Evolutionary conservation across 2,888 invertebrate species (phyloP).

Genomic region (Meliscaeva auricollis): DNA sequence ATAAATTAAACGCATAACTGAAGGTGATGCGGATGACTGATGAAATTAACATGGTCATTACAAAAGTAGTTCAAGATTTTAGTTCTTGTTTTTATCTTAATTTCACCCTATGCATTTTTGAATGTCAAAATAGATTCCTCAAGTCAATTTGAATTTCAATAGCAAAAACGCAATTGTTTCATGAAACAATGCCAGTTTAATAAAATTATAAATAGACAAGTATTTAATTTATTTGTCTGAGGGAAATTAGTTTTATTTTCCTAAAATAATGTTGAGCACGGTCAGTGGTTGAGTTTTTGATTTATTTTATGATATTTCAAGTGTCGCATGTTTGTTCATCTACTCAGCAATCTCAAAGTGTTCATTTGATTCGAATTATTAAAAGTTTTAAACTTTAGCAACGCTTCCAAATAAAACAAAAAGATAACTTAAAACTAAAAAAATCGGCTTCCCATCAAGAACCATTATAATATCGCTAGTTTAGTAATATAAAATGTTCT

Average conservation of each 20-base stretch:
- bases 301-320: constrained; percentile 29
- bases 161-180: constrained; percentile 64
- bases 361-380: not conserved
- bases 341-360: not conserved
- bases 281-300: constrained; percentile 10
- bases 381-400: too few species aligned
- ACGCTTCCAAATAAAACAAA: too few species aligned
- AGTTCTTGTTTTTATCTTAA: not conserved
- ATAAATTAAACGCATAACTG: not conserved
- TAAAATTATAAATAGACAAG: constrained; percentile 49
- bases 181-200: constrained; percentile 64
- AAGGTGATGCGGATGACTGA: not conserved
- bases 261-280: constrained; percentile 20
- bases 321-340: constrained; percentile 39
- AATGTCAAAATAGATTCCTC: not conserved
- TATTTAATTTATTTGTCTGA: constrained; percentile 53
- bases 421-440: too few species aligned
- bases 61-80: constrained; percentile 5
- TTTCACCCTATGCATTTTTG: not conserved
- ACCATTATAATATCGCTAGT: too few species aligned
- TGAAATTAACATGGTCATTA: not conserved
- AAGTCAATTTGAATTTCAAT: constrained; percentile 26
- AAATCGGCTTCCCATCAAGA: too few species aligned
- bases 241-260: constrained; percentile 23
- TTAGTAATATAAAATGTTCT: too few species aligned